phyloP scores from a whole-genome alignment of 2,797 vertebrate species.

The Cygnus olor region DNA sequence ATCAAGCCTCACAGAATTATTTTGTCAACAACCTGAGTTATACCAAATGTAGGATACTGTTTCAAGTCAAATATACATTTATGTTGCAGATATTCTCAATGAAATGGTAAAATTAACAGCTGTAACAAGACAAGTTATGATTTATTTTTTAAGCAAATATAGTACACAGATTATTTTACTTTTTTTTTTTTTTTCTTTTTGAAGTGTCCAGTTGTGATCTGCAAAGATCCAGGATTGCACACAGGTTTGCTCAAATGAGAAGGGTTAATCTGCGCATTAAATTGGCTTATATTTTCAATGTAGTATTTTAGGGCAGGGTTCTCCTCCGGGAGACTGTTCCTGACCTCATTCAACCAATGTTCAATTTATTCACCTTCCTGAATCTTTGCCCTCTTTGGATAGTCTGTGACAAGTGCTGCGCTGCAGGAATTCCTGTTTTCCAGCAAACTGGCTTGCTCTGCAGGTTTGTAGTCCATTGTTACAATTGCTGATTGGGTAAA shows the following conservation, averaged over 20 bases:
- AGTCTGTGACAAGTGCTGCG: conserved; percentile 72
- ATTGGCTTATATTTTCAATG: conserved; percentile 61
- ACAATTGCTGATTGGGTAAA: conserved; percentile 72
- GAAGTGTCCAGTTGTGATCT: conserved; percentile 63
- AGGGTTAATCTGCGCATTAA: conserved; percentile 33
- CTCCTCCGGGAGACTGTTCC: conserved; percentile 63
- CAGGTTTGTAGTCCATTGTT: conserved; percentile 73
- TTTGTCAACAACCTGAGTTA: conserved; percentile 64
- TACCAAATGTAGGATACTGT: conserved; percentile 20
- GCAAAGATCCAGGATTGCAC: conserved; percentile 72
- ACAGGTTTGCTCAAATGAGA: conserved; percentile 64
- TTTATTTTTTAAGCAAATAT: conserved; percentile 61
- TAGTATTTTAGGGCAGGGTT: conserved; percentile 62
- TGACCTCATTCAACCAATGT: conserved; percentile 66
- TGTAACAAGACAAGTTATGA: conserved; percentile 63
- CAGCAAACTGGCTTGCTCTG: conserved; percentile 72
- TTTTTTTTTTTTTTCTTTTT: background rate
- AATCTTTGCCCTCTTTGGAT: conserved; percentile 75
- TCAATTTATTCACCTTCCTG: conserved; percentile 73
- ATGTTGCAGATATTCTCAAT: conserved; percentile 41
- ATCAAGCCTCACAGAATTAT: conserved; percentile 21
- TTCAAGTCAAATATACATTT: conserved; percentile 60
- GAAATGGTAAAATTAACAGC: conserved; percentile 69
- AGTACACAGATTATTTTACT: conserved; percentile 31
- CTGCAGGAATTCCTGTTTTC: conserved; percentile 74